A percentile compares a stretch with the other conserved stretches of the same genome.
phyloP scores from a whole-genome alignment of 2,113 vertebrate species.

The Atlantisia rogersi region DNA sequence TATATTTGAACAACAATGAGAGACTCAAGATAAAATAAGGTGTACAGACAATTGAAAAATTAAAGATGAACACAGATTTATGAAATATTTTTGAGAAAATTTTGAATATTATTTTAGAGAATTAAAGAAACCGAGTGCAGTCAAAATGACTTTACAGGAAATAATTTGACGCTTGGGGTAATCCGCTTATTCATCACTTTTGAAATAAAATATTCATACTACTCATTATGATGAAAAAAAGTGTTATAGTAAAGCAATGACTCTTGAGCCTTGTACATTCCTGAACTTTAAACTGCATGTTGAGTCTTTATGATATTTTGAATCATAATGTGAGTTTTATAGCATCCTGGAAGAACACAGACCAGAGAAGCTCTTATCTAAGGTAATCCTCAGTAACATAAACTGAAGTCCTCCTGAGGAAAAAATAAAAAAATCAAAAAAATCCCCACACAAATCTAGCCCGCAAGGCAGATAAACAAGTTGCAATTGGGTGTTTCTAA shows the following conservation, averaged over 20 bases:
- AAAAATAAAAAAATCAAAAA: neutral
- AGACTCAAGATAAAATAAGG: neutral
- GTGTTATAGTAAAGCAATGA: neutral
- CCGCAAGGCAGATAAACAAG: conserved; percentile 8
- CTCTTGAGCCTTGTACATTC: neutral
- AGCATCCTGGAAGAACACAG: neutral
- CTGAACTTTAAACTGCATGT: neutral
- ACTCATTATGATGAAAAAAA: neutral
- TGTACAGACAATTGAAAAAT: neutral
- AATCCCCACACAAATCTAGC: neutral
- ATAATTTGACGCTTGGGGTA: fast-evolving
- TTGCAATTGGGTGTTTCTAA: neutral
- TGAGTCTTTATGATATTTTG: neutral
- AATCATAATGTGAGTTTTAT: neutral
- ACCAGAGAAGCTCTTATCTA: neutral
- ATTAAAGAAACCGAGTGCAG: neutral
- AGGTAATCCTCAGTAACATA: neutral
- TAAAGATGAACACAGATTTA: neutral
- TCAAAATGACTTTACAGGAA: neutral
- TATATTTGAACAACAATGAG: neutral
- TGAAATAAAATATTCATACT: neutral
- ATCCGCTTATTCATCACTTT: neutral
- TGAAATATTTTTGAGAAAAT: neutral
- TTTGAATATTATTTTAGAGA: neutral
- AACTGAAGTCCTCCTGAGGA: neutral